phyloP scores from a whole-genome alignment of 2,113 vertebrate species.

The Oxyura jamaicensis region DNA sequence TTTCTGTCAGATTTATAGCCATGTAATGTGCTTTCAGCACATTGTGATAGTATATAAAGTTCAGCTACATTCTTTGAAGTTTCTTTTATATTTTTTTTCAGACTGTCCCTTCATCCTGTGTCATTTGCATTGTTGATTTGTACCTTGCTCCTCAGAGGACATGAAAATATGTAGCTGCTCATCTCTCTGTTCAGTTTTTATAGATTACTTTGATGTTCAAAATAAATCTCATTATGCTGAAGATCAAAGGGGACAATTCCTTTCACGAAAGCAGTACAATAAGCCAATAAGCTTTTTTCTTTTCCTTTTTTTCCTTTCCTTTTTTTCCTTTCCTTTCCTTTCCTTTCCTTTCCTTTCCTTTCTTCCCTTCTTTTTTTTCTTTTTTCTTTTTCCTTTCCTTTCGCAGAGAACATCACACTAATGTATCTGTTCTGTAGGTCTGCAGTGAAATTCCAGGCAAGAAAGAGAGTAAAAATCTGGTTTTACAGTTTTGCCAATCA shows the following conservation, averaged over 20 bases:
- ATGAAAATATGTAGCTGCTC: conserved; percentile 49
- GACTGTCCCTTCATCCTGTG: background rate
- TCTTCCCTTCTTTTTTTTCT: too few relatives aligned
- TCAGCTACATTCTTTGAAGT: background rate
- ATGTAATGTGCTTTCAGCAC: background rate
- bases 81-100: conserved; percentile 30
- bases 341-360: too few relatives aligned
- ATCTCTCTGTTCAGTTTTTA: conserved; percentile 63
- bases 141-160: conserved; percentile 10
- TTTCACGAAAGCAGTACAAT: conserved; percentile 63
- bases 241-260: conserved; percentile 70
- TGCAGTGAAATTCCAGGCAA: conserved; percentile 1
- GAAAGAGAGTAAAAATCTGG: background rate
- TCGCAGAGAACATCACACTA: background rate
- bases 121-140: conserved; percentile 41
- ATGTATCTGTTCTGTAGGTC: background rate
- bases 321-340: too few relatives aligned
- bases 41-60: conserved; percentile 28
- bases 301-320: too few relatives aligned
- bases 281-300: conserved; percentile 29
- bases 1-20: background rate
- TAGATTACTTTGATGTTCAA: conserved; percentile 74
- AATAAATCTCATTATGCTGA: conserved; percentile 72
- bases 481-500: background rate
- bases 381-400: too few relatives aligned